These are phyloP conservation scores for Phocides pigmalion DNA, from an alignment of 1,140 invertebrate genomes.

Conservation along the genomic window DNA sequence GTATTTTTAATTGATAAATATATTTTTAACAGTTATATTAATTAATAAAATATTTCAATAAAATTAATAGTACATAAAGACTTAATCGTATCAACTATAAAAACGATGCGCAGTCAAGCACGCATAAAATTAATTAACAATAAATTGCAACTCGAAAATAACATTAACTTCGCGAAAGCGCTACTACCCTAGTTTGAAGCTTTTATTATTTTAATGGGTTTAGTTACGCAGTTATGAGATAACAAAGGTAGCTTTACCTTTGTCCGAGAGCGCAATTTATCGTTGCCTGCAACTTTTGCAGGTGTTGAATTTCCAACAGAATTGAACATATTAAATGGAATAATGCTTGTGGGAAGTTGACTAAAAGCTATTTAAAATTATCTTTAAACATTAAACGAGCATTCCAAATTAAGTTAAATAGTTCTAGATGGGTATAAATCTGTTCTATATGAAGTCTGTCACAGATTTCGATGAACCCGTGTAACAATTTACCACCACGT, in stretches of 20 bases:
- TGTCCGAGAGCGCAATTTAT: conserved; percentile 40
- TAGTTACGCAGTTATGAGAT: conserved; percentile 55
- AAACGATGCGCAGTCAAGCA: too few relatives aligned
- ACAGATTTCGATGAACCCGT: too few relatives aligned
- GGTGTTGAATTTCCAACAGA: conserved; percentile 21
- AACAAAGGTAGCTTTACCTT: conserved; percentile 48
- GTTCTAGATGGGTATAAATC: too few relatives aligned
- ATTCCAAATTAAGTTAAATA: too few relatives aligned
- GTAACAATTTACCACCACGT: too few relatives aligned
- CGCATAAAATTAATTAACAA: conserved; percentile 12
- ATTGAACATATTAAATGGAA: conserved; percentile 6
- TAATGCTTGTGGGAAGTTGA: conserved; percentile 1
- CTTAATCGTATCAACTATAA: too few relatives aligned
- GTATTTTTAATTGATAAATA: too few relatives aligned
- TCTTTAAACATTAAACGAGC: not conserved
- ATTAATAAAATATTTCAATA: too few relatives aligned
- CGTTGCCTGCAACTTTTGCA: conserved; percentile 26
- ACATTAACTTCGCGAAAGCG: conserved; percentile 18
- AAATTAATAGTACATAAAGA: too few relatives aligned
- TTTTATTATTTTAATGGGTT: conserved; percentile 56
- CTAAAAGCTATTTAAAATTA: conserved; percentile 9
- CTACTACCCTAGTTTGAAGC: conserved; percentile 37
- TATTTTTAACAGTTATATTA: too few relatives aligned
- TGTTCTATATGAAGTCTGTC: too few relatives aligned
- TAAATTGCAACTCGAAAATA: conserved; percentile 24